Evolutionary conservation across 2,888 invertebrate species (phyloP), one percentile per base, ranked within the genome.

Genomic region (Podabrus alpinus): DNA sequence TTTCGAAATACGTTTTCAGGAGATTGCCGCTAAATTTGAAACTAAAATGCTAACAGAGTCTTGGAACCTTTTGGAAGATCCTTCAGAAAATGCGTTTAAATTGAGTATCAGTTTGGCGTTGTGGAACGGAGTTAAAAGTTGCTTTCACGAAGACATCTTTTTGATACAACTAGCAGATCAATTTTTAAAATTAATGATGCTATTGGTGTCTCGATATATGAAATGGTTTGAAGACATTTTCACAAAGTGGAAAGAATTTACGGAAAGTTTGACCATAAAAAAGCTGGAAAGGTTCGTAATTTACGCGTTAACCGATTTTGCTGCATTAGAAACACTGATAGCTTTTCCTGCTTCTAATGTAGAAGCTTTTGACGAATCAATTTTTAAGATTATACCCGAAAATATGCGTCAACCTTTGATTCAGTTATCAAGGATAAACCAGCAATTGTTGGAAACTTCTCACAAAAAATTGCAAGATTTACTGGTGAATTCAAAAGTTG

Each of bases 1-100:
- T 87, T 98, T 96, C 86, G 97, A 98, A 88, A 95, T 97, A 80
- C 91, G 97, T 80, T 97, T 97, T 88, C 97, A 97, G 89, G 96
- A 97, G 88, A 95, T 98, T 84, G 96, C 95, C 71, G 94, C 94
- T 80, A 88, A 87, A 60, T 87, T 91, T 78, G 91, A 92, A 85
- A 86, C 84, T 66, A 85, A 88, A n/a, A 82, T 90, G 66, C 85
- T 89, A 24, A 74, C 81, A 13, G 81, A 83, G 67, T 75, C 81
- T 5, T 69, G 72, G 45, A 66, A 77, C n/a, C 24, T 68, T n/a
- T 24, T n/a, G 3, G 77, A 78, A 24, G n/a, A 59, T 15, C 78
- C 81, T 66, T 78, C 80, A 61, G 17, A 68, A 21, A 15, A 62
- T 24, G 15, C 86, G n/a, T 90, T 90, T 80, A 84, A 88, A 77